phyloP scores from a whole-genome alignment of 2,888 invertebrate species.

The Apodemia duryi region DNA sequence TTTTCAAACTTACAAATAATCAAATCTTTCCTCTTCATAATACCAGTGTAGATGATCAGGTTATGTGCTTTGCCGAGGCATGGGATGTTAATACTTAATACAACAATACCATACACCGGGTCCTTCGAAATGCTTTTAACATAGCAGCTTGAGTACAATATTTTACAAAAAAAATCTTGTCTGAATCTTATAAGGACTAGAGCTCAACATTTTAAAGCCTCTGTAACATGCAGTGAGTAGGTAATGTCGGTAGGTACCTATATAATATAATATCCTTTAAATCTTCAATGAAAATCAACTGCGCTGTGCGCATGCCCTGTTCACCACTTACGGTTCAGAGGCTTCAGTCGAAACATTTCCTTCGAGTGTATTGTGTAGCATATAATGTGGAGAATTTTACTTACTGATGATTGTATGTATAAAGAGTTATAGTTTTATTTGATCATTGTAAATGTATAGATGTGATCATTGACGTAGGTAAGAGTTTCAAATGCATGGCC shows the following conservation, averaged over 20 bases:
- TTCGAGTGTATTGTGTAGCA: slow-evolving; percentile 5
- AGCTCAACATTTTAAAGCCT: too few relatives aligned
- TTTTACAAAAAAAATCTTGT: too few relatives aligned
- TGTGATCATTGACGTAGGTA: not conserved
- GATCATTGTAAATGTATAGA: not conserved
- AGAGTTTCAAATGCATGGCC: not conserved
- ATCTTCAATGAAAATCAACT: slow-evolving; percentile 20
- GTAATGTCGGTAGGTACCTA: not conserved
- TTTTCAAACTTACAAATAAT: too few relatives aligned
- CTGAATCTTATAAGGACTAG: too few relatives aligned
- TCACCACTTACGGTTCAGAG: slow-evolving; percentile 23
- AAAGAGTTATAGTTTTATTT: not conserved
- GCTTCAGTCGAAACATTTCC: slow-evolving; percentile 27
- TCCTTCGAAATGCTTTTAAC: too few relatives aligned
- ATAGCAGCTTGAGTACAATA: too few relatives aligned
- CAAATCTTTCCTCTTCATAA: too few relatives aligned
- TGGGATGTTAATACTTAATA: too few relatives aligned
- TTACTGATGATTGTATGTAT: not conserved
- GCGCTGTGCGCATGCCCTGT: slow-evolving; percentile 28
- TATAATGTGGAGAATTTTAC: not conserved
- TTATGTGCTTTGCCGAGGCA: too few relatives aligned
- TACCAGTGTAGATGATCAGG: too few relatives aligned
- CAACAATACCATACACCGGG: too few relatives aligned
- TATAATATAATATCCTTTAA: slow-evolving; percentile 4
- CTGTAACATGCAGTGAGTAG: not conserved